These are phyloP conservation scores for Sarotherodon lohbergeri DNA, from an alignment of 2,113 vertebrate species.

Conservation along the genomic window DNA sequence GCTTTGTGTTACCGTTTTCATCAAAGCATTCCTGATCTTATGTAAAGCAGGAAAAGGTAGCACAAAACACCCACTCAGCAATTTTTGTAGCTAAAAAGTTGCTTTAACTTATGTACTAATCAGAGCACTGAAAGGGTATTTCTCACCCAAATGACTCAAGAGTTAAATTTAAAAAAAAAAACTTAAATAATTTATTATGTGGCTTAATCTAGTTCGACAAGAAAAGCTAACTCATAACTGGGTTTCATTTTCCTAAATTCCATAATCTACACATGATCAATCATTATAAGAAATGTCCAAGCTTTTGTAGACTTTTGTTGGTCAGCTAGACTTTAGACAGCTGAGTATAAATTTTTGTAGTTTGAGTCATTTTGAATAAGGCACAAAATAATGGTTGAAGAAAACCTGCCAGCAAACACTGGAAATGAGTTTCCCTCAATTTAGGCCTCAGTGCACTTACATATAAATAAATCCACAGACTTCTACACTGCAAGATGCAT, in stretches of 20 bases:
- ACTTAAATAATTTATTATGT: background rate
- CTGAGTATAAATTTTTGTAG: background rate
- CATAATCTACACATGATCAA: accelerated
- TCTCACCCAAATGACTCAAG: background rate
- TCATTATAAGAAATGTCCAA: background rate
- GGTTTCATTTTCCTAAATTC: background rate
- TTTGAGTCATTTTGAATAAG: background rate
- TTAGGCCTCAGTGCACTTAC: accelerated
- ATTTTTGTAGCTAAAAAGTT: background rate
- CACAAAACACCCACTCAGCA: background rate
- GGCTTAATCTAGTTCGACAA: background rate
- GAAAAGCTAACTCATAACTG: background rate
- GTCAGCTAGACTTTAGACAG: background rate
- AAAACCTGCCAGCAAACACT: background rate
- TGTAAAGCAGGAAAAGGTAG: background rate
- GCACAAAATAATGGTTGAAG: background rate
- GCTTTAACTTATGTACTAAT: background rate
- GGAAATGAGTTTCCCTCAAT: accelerated
- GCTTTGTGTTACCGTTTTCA: background rate
- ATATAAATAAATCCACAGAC: background rate
- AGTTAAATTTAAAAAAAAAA: accelerated
- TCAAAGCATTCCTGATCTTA: background rate
- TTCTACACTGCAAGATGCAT: background rate
- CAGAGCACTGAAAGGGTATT: background rate
- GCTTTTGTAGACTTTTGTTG: accelerated